A percentile compares a stretch with the other conserved stretches of the same genome.
phyloP scores from a whole-genome alignment of 2,113 vertebrate species.

The Pangasianodon gigas region DNA sequence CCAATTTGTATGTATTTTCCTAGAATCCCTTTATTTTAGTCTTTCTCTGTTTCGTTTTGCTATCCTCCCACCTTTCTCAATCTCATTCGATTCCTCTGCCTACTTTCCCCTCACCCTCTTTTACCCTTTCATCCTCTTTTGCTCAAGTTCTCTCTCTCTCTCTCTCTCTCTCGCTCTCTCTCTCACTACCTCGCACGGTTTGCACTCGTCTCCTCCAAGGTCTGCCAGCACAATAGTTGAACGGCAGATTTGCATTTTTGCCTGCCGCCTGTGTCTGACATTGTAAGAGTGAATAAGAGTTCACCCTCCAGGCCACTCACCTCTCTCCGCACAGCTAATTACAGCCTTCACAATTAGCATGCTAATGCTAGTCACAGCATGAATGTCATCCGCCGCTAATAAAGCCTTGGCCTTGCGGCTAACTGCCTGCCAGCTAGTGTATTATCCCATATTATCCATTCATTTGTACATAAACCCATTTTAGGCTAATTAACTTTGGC shows the following conservation, averaged over 20 bases:
- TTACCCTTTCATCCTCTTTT: conserved; percentile 25
- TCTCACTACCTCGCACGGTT: conserved; percentile 44
- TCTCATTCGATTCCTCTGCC: not conserved
- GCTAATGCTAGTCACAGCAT: conserved; percentile 47
- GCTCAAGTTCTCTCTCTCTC: conserved; percentile 36
- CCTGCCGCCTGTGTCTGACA: conserved; percentile 43
- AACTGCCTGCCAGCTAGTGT: conserved; percentile 48
- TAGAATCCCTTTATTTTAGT: conserved; percentile 10
- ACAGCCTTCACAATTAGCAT: conserved; percentile 60
- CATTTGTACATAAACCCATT: conserved; percentile 48
- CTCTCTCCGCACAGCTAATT: conserved; percentile 60
- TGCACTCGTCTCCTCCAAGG: conserved; percentile 65
- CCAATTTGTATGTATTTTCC: conserved; percentile 29
- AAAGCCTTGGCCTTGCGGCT: conserved; percentile 55
- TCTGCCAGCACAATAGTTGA: conserved; percentile 62
- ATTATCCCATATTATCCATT: conserved; percentile 57
- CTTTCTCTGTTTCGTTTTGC: conserved; percentile 18
- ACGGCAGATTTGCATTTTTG: conserved; percentile 61
- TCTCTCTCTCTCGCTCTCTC: conserved; percentile 51
- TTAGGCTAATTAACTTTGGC: conserved; percentile 48
- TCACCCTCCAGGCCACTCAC: conserved; percentile 55
- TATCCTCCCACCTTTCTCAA: not conserved
- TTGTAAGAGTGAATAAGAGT: conserved; percentile 51
- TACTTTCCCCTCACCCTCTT: conserved; percentile 32
- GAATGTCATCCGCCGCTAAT: conserved; percentile 52